These are phyloP conservation scores for Teleopsis dalmanni DNA, from an alignment of 1,140 invertebrate genomes.

Conservation along the genomic window DNA sequence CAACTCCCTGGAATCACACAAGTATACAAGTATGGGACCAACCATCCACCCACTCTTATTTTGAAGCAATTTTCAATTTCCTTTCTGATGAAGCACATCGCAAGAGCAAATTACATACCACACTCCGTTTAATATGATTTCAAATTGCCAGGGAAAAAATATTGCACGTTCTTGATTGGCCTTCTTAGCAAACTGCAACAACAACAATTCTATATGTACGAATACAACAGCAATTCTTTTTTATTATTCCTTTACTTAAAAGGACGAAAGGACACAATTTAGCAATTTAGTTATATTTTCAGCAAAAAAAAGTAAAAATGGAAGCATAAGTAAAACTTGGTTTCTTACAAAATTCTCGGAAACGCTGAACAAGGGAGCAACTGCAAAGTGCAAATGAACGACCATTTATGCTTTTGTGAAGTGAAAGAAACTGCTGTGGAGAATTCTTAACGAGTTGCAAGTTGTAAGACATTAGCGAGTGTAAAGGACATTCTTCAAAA, in stretches of 20 bases:
- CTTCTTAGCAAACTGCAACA: neutral
- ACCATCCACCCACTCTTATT: too few relatives aligned
- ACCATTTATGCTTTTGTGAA: slow-evolving; percentile 11
- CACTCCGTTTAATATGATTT: too few relatives aligned
- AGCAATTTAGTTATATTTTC: slow-evolving; percentile 8
- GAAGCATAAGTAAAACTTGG: too few relatives aligned
- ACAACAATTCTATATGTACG: neutral
- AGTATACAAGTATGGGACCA: neutral
- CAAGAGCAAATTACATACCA: slow-evolving; percentile 43
- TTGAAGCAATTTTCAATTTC: slow-evolving; percentile 44
- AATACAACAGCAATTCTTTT: neutral
- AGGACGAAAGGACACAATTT: slow-evolving; percentile 10
- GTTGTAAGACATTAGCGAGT: neutral
- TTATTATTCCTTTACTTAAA: neutral
- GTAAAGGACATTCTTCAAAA: slow-evolving; percentile 8
- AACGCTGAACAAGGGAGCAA: too few relatives aligned
- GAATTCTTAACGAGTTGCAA: slow-evolving; percentile 7
- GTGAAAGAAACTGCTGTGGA: slow-evolving; percentile 4
- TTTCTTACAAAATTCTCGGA: neutral
- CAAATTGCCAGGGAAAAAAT: slow-evolving; percentile 3
- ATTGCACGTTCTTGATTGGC: slow-evolving; percentile 13
- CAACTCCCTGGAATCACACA: too few relatives aligned
- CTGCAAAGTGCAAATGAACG: slow-evolving; percentile 11
- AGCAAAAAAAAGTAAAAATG: too few relatives aligned
- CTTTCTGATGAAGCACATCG: slow-evolving; percentile 45